These are phyloP conservation scores for Nyctereutes procyonoides DNA, from an alignment of 2,113 vertebrate species.

Conservation along the genomic window DNA sequence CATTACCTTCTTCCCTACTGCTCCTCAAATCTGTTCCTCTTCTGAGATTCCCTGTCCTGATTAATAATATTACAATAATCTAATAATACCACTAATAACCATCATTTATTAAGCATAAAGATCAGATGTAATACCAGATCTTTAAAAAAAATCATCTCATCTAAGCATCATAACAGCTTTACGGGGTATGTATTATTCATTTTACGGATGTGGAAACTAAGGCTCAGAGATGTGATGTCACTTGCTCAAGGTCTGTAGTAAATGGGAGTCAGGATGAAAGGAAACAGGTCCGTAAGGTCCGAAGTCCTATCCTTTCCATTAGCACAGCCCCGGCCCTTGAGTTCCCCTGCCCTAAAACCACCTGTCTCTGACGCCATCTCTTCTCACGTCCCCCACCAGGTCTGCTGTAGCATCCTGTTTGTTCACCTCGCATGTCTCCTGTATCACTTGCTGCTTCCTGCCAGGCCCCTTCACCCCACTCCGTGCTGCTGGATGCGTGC, in stretches of 20 bases:
- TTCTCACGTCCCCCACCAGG: neutral
- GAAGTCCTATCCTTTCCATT: neutral
- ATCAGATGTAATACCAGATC: neutral
- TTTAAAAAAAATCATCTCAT: neutral
- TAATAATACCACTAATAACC: neutral
- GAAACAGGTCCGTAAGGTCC: neutral
- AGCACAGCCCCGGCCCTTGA: neutral
- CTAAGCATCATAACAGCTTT: neutral
- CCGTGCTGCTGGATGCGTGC: neutral
- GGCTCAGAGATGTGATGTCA: neutral
- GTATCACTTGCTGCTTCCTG: neutral
- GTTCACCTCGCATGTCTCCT: neutral
- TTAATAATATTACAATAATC: neutral
- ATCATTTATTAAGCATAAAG: slow-evolving; percentile 3
- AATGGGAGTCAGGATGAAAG: neutral
- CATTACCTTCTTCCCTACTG: neutral
- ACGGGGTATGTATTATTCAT: neutral
- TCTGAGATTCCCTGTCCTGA: neutral
- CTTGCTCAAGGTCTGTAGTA: neutral
- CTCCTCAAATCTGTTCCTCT: neutral
- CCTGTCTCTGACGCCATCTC: neutral
- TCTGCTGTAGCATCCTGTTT: neutral
- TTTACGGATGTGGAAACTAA: neutral
- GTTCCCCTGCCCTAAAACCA: neutral
- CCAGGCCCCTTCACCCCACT: neutral